Base-by-base conservation (phyloP, 2,797 vertebrate species). In the Petrocephalus sullivani region DNA sequence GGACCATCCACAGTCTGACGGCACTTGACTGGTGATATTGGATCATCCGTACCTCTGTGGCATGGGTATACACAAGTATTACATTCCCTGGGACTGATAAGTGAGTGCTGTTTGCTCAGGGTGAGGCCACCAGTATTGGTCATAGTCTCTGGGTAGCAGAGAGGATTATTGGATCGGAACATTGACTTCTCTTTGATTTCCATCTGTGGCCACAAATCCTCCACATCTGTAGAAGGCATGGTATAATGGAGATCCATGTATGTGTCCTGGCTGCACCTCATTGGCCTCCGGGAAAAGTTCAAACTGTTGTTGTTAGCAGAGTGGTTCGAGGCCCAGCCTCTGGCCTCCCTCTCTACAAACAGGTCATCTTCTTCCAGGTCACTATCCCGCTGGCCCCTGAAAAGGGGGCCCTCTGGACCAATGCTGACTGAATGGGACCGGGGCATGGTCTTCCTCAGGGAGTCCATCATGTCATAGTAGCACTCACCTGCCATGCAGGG, bases 391-490 rank as follows among this genome's bases (percentile, higher is more conserved):
- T 91, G 94, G 7, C 93, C 91, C 0, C 93, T 91, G 89, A 95
- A 95, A 86, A 94, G 94, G 0, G 93, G 93, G n/a, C 94, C 94
- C 49, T 95, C 95, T 1, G 95, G 92, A 0, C 96, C 96, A 91
- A 97, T 93, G 0, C 93, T 91, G 90, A 97, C 93, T 0, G 96
- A 95, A 90, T 96, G 95, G 83, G 90, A 93, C 60, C 93, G 93
- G 21, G 96, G 95, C 95, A 96, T 96, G 0, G 95, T 96, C 91
- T 95, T 96, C 90, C 96, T 94, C 75, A 96, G 91, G 16, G 96
- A 96, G 9, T 95, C 96, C 95, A 96, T 96, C 95, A 96, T 96
- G 92, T 96, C 95, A 33, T 96, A 96, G 88, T 96, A 96, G 61
- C 95, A 95, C 3, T 94, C 96, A 0, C 93, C 94, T 8, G 92